Conservation (phyloP, 1,140 invertebrate genomes). For the Thaumatotibia leucotreta region DNA sequence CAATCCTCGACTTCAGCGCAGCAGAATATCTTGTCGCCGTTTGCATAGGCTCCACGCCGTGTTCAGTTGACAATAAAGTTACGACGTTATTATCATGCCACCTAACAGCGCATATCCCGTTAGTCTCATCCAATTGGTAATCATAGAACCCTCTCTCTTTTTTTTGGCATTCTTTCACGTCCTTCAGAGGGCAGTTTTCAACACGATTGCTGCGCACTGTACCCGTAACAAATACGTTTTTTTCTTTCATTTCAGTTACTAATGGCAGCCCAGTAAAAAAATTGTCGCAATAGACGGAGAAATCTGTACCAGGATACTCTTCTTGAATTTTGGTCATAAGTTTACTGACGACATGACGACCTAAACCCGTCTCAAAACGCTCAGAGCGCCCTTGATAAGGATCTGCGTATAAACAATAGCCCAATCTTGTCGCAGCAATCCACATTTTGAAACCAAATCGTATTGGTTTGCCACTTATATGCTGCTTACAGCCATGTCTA, state of each 20-base stretch:
- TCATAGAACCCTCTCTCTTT: background rate
- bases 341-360: constrained; percentile 3
- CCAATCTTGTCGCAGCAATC: constrained; percentile 1
- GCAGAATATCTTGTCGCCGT: background rate
- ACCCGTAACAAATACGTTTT: too few relatives aligned
- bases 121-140: background rate
- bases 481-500: too few relatives aligned
- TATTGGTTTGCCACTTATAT: too few relatives aligned
- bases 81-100: background rate
- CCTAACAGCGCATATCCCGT: background rate
- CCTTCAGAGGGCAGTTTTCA: background rate
- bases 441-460: too few relatives aligned
- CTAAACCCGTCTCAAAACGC: background rate
- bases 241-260: too few relatives aligned
- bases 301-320: background rate
- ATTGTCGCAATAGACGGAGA: constrained; percentile 9
- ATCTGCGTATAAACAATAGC: constrained; percentile 4
- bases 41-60: background rate
- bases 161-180: too few relatives aligned
- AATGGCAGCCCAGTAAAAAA: background rate
- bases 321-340: background rate
- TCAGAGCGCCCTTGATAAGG: constrained; percentile 4
- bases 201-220: background rate
- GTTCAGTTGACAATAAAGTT: background rate
- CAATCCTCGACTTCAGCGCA: background rate